Conservation (phyloP, 2,113 vertebrate genomes). For the Amphiprion ocellaris region DNA sequence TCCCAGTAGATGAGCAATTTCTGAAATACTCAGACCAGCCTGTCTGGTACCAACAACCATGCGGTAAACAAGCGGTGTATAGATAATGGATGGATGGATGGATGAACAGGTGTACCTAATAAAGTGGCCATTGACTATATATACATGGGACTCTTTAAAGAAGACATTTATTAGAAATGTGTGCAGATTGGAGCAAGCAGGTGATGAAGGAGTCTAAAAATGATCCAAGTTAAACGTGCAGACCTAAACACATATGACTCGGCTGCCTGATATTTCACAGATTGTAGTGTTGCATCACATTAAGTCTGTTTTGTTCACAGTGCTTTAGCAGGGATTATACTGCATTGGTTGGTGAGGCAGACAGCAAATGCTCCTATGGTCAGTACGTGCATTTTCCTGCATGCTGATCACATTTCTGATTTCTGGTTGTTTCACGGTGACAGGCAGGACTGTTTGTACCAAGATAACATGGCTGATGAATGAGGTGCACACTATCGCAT, state of each 20-base stretch:
- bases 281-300: conserved; percentile 44
- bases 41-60: too few relatives aligned
- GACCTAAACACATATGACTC: conserved; percentile 9
- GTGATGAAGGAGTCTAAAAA: conserved; percentile 1
- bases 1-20: too few relatives aligned
- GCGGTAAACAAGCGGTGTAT: too few relatives aligned
- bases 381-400: conserved; percentile 11
- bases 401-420: conserved; percentile 12
- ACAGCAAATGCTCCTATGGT: conserved; percentile 38
- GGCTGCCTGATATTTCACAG: conserved; percentile 27
- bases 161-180: too few relatives aligned
- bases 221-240: neutral
- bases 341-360: conserved; percentile 30
- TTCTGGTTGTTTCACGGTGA: neutral
- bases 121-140: too few relatives aligned
- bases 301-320: conserved; percentile 41
- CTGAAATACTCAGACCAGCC: too few relatives aligned
- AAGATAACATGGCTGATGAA: conserved; percentile 35
- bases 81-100: too few relatives aligned
- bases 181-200: neutral
- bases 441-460: conserved; percentile 33
- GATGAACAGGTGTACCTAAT: too few relatives aligned
- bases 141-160: too few relatives aligned
- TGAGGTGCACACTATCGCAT: conserved; percentile 33
- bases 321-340: conserved; percentile 6